Base-by-base conservation (phyloP, 2,888 invertebrate species). In the Phaedon cochleariae region DNA sequence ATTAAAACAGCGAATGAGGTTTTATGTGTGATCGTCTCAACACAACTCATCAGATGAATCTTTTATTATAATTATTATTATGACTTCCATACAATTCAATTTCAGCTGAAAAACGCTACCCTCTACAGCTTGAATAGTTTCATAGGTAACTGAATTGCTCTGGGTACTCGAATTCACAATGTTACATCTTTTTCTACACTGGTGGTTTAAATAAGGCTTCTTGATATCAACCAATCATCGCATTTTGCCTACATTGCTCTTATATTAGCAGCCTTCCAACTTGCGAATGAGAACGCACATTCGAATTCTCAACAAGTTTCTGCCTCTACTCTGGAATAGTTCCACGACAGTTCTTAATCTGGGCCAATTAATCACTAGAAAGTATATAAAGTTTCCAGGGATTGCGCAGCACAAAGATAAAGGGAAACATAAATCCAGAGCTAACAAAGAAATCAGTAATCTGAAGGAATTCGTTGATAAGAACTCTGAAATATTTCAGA, bases 341-440 rank as follows among this genome's bases (percentile, higher is more conserved):
- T 76, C 72, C 59, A 67, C 73, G 78, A 78, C 79, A 78, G 78
- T 78, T 77, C 78, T 73, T 80, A 80, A 80, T 80, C 78, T 78
- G 58, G 67, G 55, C 77, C 78, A 80, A 80, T 80, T 79, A 80
- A 80, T 80, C 80, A 78, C 79, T 52, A 71, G 70, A 70, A 75
- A 75, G 74, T 79, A 75, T 77, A 79, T 77, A 78, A 79, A 79
- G 73, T 78, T 79, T 77, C 73, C 72, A 72, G 73, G 76, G 77
- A 77, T 77, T 75, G 76, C 74, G 74, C 76, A 76, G 75, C 45
- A 45, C 74, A 72, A 74, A 77, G 79, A 79, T 79, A 78, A 79
- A 78, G 75, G 70, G 67, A 70, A 73, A 77, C 77, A 79, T 79
- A 79, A 79, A 79, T 79, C 77, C 76, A 64, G 41, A 59, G 70